A percentile compares a stretch with the other conserved stretches of the same genome.
phyloP scores from a whole-genome alignment of 1,140 invertebrate species.

The Cryptotermes secundus region DNA sequence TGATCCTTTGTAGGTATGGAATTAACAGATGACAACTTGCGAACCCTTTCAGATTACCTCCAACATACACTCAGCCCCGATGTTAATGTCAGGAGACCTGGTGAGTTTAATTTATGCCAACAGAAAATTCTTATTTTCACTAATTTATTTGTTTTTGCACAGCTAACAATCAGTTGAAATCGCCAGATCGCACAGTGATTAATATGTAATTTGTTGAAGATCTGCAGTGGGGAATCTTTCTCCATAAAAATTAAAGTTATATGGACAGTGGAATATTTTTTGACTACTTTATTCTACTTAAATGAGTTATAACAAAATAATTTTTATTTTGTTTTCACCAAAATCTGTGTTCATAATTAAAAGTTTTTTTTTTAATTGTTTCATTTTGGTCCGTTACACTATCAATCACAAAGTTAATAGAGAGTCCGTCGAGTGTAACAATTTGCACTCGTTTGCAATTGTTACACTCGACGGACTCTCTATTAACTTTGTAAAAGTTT shows the following conservation, averaged over 20 bases:
- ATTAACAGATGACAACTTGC: slow-evolving; percentile 77
- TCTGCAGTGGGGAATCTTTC: background rate
- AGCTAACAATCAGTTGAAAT: background rate
- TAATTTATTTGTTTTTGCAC: slow-evolving; percentile 31
- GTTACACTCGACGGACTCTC: too few relatives aligned
- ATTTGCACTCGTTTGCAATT: too few relatives aligned
- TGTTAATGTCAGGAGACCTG: slow-evolving; percentile 73
- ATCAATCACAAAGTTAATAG: too few relatives aligned
- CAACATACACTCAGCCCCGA: slow-evolving; percentile 88
- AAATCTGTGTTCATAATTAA: too few relatives aligned
- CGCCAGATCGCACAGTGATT: slow-evolving; percentile 34
- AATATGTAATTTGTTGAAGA: too few relatives aligned
- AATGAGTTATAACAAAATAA: too few relatives aligned
- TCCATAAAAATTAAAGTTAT: slow-evolving; percentile 37
- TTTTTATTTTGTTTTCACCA: too few relatives aligned
- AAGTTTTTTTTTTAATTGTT: too few relatives aligned
- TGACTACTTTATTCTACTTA: slow-evolving; percentile 27
- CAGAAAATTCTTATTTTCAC: background rate
- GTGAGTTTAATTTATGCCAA: slow-evolving; percentile 55
- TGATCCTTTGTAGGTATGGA: slow-evolving; percentile 63
- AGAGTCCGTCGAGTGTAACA: too few relatives aligned
- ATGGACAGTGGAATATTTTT: slow-evolving; percentile 25
- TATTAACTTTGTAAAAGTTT: too few relatives aligned
- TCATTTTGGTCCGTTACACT: too few relatives aligned
- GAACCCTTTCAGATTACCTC: slow-evolving; percentile 77